These are phyloP conservation scores for Lepilemur ruficaudatus DNA, from an alignment of 2,797 vertebrate genomes.

Conservation along the genomic window DNA sequence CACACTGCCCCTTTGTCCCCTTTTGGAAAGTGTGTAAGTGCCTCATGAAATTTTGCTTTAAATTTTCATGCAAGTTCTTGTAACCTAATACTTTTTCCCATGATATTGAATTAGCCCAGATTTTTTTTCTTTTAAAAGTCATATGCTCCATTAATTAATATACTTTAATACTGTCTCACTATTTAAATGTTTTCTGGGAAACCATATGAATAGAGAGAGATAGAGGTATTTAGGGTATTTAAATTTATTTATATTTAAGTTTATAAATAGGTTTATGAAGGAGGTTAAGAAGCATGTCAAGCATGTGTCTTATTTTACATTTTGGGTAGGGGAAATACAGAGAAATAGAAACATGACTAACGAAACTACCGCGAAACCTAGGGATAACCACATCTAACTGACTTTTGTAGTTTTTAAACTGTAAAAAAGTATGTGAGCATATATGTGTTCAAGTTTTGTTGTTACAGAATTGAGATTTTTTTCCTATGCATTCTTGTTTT, in stretches of 20 bases:
- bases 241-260: background rate
- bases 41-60: background rate
- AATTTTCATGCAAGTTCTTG: background rate
- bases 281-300: background rate
- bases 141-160: background rate
- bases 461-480: background rate
- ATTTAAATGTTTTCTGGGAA: conserved; percentile 28
- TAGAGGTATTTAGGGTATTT: background rate
- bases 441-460: background rate
- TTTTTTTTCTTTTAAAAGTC: background rate
- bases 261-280: conserved; percentile 23
- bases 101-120: background rate
- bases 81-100: background rate
- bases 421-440: too few relatives aligned
- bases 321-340: conserved; percentile 2
- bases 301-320: background rate
- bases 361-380: background rate
- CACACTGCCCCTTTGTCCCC: background rate
- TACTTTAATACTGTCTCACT: background rate
- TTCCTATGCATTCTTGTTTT: background rate
- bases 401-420: background rate
- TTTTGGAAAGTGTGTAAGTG: background rate
- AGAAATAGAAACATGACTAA: background rate
- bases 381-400: background rate
- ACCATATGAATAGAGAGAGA: background rate